These are phyloP conservation scores for human (Homo sapiens) DNA, from an alignment of 2,113 vertebrate species.

Conservation along the genomic window DNA sequence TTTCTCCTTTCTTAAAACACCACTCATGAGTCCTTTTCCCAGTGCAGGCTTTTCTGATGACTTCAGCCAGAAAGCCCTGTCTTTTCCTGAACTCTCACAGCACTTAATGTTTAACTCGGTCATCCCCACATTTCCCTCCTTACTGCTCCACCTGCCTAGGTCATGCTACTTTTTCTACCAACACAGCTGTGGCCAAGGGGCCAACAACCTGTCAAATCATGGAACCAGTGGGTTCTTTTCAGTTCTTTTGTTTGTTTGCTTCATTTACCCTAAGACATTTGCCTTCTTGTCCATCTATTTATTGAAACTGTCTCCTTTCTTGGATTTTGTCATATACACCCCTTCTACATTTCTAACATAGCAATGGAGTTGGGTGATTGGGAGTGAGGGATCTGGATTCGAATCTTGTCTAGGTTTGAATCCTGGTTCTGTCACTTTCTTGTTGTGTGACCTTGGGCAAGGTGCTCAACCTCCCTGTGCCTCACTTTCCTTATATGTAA, in stretches of 20 bases:
- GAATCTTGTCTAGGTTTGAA: not conserved
- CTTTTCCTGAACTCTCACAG: not conserved
- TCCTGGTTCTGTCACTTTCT: not conserved
- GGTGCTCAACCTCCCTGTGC: not conserved
- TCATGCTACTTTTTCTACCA: not conserved
- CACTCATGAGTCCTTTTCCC: not conserved
- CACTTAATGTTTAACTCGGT: not conserved
- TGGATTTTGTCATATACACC: not conserved
- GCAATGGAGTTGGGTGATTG: not conserved
- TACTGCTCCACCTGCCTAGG: not conserved
- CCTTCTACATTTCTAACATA: not conserved
- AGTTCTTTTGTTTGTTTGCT: not conserved
- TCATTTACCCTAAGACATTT: not conserved
- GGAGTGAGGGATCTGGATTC: not conserved
- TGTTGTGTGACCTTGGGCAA: not conserved
- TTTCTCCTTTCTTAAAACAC: not conserved
- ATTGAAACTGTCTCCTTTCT: not conserved
- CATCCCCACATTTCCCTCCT: not conserved
- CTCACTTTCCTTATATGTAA: not conserved
- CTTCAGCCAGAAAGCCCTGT: not conserved
- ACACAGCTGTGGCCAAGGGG: rapidly evolving
- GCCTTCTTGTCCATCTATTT: not conserved
- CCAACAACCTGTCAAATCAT: not conserved
- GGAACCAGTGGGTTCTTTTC: not conserved
- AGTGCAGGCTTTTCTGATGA: not conserved